Evolutionary conservation across 2,888 invertebrate species (phyloP), one percentile per base, ranked within the genome.

Genomic region (Epicampocera succincta): DNA sequence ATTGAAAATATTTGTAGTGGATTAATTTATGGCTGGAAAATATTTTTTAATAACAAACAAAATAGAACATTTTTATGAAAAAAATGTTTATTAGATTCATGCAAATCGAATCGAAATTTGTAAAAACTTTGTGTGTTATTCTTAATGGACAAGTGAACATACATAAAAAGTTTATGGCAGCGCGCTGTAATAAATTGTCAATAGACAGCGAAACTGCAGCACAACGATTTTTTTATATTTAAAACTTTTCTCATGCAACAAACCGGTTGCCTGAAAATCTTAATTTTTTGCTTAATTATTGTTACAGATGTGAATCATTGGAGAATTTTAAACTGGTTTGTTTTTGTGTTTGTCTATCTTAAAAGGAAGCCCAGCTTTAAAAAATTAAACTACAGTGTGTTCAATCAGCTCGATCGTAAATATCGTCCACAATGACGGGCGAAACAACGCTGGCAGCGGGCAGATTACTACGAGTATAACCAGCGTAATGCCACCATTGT

Each of bases 221-320:
- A 68, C 54, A 66, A 33, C 13, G 17, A 19, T 15, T 21, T 42
- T 42, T 25, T 54, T 48, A 48, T 44, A n/a, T n/a, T n/a, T 15
- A 25, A 21, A 74, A 66, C 2, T 38, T 48, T 66, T 66, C 69
- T 25, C 54, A 46, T 44, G 61, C 25, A 2, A 12, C 11, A 54
- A 74, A 74, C 74, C 74, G 68, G 68, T 61, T 73, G 40, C 25
- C 25, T 15, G 29, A 60, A 40, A 61, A 46, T 9, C 15, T 38
- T 58, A 13, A 4, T 15, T 38, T 63, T 69, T 54, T 63, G 29
- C 15, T 54, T 44, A 63, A 58, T 73, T 60, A 72, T 66, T 68
- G 52, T 48, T 68, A 54, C 60, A 68, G 60, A 76, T 76, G 69
- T 61, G 44, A 69, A 76, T 54, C 38, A 61, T 56, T 63, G 54